A percentile compares a stretch with the other conserved stretches of the same genome.
Conservation (phyloP, 2,113 vertebrate genomes). For the Myrmophylax atrothorax region DNA sequence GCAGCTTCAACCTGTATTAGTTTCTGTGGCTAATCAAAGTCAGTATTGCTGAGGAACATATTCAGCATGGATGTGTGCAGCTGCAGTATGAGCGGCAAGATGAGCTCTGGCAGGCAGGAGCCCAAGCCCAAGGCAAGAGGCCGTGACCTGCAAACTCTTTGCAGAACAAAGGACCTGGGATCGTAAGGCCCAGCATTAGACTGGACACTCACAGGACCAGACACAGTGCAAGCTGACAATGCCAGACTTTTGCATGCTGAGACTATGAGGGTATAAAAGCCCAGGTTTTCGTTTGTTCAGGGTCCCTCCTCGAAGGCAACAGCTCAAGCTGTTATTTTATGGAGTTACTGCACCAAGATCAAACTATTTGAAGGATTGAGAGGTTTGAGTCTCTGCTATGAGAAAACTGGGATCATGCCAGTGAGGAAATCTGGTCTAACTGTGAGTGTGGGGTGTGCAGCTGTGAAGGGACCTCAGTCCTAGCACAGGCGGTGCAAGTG, state of each 20-base stretch:
- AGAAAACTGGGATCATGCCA: accelerated
- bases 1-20: neutral
- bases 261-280: neutral
- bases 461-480: accelerated
- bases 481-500: too few relatives aligned
- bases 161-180: neutral
- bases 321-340: neutral
- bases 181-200: too few relatives aligned
- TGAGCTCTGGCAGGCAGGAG: neutral
- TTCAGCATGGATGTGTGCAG: accelerated
- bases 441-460: too few relatives aligned
- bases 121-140: neutral
- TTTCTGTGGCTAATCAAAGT: neutral
- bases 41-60: neutral
- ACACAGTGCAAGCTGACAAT: accelerated
- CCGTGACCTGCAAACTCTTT: neutral
- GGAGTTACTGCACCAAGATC: neutral
- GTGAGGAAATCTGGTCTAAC: neutral
- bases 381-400: neutral
- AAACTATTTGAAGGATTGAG: neutral
- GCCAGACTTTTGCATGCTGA: neutral
- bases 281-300: neutral
- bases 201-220: too few relatives aligned
- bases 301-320: neutral
- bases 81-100: neutral